Conservation (phyloP, 1,140 invertebrate species). For the Cataglyphis hispanica region DNA sequence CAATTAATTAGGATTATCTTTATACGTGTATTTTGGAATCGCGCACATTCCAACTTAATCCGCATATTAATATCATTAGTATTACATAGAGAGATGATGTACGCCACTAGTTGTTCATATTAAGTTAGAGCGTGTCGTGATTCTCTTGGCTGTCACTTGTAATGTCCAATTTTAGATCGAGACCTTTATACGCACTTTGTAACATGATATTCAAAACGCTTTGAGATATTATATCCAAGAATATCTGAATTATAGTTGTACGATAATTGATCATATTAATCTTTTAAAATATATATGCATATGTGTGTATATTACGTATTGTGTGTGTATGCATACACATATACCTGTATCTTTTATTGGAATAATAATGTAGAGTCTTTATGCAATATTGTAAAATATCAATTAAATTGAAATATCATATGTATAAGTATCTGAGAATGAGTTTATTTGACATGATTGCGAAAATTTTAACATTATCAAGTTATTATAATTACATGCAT, state of each 20-base stretch:
- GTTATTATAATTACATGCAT: conserved; percentile 5
- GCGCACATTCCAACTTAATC: conserved; percentile 8
- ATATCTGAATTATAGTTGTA: background rate
- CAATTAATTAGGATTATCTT: conserved; percentile 35
- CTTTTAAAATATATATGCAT: background rate
- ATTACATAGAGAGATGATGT: background rate
- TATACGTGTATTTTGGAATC: background rate
- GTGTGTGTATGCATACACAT: background rate
- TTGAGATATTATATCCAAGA: background rate
- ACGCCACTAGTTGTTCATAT: conserved; percentile 6
- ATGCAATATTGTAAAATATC: background rate
- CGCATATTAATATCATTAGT: conserved; percentile 9
- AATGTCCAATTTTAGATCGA: conserved; percentile 20
- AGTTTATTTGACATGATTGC: background rate
- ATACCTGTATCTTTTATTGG: background rate
- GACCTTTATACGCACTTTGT: background rate
- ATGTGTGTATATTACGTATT: no score
- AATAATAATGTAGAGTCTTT: background rate
- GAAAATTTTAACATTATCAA: background rate
- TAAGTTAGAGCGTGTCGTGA: background rate
- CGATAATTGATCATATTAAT: background rate
- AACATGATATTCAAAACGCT: background rate
- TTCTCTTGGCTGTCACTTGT: background rate
- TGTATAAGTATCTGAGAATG: background rate
- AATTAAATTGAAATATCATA: conserved; percentile 5